These are phyloP conservation scores for Liodrosophila aerea DNA, from an alignment of 2,888 invertebrate genomes.

Conservation along the genomic window DNA sequence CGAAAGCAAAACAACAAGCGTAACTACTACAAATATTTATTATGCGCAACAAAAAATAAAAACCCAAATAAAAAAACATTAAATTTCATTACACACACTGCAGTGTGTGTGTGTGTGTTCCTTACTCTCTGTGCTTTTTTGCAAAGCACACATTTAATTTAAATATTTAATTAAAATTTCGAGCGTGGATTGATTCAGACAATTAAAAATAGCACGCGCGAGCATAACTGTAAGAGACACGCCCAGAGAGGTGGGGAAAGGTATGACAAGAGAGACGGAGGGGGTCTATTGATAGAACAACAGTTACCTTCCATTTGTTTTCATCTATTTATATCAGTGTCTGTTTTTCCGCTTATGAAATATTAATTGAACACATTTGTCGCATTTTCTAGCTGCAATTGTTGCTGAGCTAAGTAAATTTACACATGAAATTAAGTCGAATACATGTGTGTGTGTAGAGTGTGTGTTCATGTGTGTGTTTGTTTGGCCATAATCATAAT, in stretches of 20 bases:
- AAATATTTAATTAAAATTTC: constrained; percentile 75
- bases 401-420: constrained; percentile 29
- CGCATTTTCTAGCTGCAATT: constrained; percentile 2
- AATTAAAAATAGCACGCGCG: constrained; percentile 64
- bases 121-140: constrained; percentile 46
- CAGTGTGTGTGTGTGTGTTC: constrained; percentile 16
- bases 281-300: background rate
- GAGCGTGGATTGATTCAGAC: constrained; percentile 74
- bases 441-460: constrained; percentile 7
- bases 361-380: constrained; percentile 50
- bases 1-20: constrained; percentile 38
- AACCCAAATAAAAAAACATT: constrained; percentile 35
- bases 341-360: constrained; percentile 26
- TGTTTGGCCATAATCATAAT: constrained; percentile 66
- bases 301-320: constrained; percentile 12
- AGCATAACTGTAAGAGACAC: constrained; percentile 11
- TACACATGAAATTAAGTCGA: constrained; percentile 43
- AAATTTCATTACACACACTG: constrained; percentile 49
- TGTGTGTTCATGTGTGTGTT: constrained; percentile 27
- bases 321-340: constrained; percentile 36
- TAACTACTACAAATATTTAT: constrained; percentile 65
- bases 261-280: background rate
- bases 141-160: constrained; percentile 64
- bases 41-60: constrained; percentile 46
- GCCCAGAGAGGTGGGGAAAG: background rate